Base-by-base conservation (phyloP, 2,888 invertebrate species). In the Meiosimyza platycephala region DNA sequence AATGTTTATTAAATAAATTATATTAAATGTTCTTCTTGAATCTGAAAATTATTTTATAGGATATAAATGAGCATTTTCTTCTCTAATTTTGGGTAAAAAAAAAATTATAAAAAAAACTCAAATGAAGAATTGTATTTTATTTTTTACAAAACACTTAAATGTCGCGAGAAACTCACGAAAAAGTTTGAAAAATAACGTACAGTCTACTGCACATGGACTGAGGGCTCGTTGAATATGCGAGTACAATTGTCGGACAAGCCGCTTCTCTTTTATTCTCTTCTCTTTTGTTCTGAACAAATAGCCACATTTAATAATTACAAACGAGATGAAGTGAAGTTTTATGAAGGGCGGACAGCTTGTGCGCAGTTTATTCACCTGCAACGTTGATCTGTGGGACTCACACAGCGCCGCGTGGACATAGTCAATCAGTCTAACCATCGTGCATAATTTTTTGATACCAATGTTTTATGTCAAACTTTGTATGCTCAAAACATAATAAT, bases 341-440 rank as follows among this genome's bases (percentile, higher is more conserved):
- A 80, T 80, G 78, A 80, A 78, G 79, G 84, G 84, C 83, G 84
- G 84, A 84, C 85, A 84, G 81, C 80, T 83, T 78, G 78, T 78
- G 71, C 75, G 76, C 81, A 83, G 84, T 85, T 84, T 85, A 80
- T 84, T 85, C 85, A 84, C 85, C 84, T 84, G 84, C 80, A 74
- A 65, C 67, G 12, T 40, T 47, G 16, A 18, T 66, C 59, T 5
- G 16, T 9, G 33, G 55, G 65, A 73, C 72, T 62, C 74, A 68
- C 68, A 33, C 55, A 51, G 55, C 16, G 12, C 47, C 50, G 28
- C 62, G 12, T 18, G 18, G 4, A 16, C 13, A 15, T 18, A 15
- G 63, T 64, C 22, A 22, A 28, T 22, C n/a, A 55, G 15, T 50
- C 55, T 18, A 28, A n/a, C 55, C 40, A 48, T 33, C 47, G 52